Evolutionary conservation across 2,888 invertebrate genomes (phyloP), one percentile per base, ranked within the genome.

Genomic region (Acanthoscelides obtectus): DNA sequence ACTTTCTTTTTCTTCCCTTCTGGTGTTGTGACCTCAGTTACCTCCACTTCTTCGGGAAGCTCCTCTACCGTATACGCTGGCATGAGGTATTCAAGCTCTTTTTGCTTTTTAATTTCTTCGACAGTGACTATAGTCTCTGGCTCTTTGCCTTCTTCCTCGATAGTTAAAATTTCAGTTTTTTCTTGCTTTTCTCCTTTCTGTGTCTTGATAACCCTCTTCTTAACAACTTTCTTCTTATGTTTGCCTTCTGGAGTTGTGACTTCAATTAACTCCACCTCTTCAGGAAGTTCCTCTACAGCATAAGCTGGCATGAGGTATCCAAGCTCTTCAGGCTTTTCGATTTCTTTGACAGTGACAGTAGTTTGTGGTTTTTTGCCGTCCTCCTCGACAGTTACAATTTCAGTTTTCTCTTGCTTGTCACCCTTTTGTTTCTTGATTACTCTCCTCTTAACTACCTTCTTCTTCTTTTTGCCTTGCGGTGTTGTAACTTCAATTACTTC

Each of bases 161-260:
- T 80, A 17, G 86, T 86, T 68, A 83, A 80, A 74, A 85, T 86
- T 81, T 86, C 84, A 64, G 85, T 84, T 0, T 80, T 79, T 78
- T 85, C 81, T 69, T 85, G 74, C 70, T 81, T 81, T 22, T 79
- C 80, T 1, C 83, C 85, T 21, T 81, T 81, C n/a, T 82, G 84
- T 69, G 85, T 86, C 72, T 85, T 86, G 1, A 86, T 82, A 69
- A 85, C 85, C 5, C 85, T 83, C 73, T 84, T 86, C 66, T 75
- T 80, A 64, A 78, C 64, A 27, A 75, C 73, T 70, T 75, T 74
- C 70, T 76, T 77, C 67, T 73, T 75, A n/a, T 74, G 69, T 69
- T 74, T 76, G 17, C 79, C 79, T 68, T 79, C 75, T 66, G 83
- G 79, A 2, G 78, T 77, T 22, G 71, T 72, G 2, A 76, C 69